Conservation (phyloP, 2,888 invertebrate genomes). For the Melanargia galathea region DNA sequence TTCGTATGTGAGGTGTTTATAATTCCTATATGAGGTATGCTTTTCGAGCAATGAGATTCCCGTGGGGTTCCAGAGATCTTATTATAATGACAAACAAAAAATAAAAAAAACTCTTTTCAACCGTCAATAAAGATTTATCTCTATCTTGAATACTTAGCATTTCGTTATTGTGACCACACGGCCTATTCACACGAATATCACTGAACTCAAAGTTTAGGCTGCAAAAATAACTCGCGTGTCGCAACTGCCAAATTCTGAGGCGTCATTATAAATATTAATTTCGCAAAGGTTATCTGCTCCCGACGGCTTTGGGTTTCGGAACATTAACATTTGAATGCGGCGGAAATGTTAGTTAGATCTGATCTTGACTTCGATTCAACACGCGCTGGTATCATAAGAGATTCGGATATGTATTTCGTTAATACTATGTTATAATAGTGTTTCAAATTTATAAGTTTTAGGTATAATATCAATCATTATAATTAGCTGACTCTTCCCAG, state of each 20-base stretch:
- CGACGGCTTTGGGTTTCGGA: conserved; percentile 33
- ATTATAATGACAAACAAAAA: not conserved
- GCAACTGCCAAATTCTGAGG: conserved; percentile 19
- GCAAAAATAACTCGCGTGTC: conserved; percentile 19
- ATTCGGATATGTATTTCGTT: conserved; percentile 13
- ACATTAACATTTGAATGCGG: conserved; percentile 44
- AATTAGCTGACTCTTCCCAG: not conserved
- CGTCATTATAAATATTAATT: conserved; percentile 33
- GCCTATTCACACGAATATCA: too few relatives aligned
- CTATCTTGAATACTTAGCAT: not conserved
- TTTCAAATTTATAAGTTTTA: too few relatives aligned
- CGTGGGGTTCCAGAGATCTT: not conserved
- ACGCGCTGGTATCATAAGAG: conserved; percentile 6
- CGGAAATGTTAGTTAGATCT: conserved; percentile 42
- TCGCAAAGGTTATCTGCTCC: conserved; percentile 38
- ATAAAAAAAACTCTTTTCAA: not conserved
- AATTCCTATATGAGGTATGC: too few relatives aligned
- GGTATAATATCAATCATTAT: not conserved
- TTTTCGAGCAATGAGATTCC: too few relatives aligned
- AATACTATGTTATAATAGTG: not conserved
- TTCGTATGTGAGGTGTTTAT: too few relatives aligned
- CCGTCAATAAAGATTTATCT: conserved; percentile 14
- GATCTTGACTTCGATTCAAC: conserved; percentile 36
- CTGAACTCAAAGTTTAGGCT: too few relatives aligned
- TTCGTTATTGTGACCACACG: not conserved